Evolutionary conservation across 37 sponge, comb jelly and placozoan species (phyloP).

Genomic region (Bolinopsis microptera): DNA sequence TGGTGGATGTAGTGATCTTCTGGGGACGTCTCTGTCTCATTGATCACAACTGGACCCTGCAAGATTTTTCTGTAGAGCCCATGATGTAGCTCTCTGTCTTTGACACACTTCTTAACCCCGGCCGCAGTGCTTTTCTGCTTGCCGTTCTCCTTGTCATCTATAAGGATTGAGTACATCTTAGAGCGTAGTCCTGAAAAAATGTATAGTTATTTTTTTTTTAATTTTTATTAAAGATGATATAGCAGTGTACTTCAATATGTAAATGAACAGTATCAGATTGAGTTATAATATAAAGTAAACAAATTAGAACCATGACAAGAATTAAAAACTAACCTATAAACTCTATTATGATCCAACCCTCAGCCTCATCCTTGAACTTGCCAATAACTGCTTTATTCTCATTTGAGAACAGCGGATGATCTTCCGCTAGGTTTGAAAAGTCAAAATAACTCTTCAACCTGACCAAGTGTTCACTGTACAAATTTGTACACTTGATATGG

Average conservation of each 20-base stretch:
- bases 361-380: conserved; percentile 50
- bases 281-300: no score
- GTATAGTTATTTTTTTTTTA: no score
- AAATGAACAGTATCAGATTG: no score
- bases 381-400: conserved; percentile 62
- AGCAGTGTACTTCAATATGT: no score
- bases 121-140: conserved; percentile 51
- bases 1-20: conserved; percentile 55
- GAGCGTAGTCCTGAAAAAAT: conserved; percentile 32
- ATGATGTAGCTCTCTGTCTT: conserved; percentile 7
- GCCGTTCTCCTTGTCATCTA: not conserved
- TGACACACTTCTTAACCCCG: conserved; percentile 50
- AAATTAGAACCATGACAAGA: no score
- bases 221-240: no score
- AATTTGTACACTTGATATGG: not conserved
- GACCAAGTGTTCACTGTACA: conserved; percentile 30
- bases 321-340: conserved; percentile 37
- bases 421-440: not conserved
- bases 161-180: conserved; percentile 2
- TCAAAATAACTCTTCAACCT: conserved; percentile 22
- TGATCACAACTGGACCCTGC: not conserved
- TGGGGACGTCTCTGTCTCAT: not conserved
- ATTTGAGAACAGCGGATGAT: not conserved
- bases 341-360: not conserved
- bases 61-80: not conserved